Evolutionary conservation across 2,797 vertebrate genomes (phyloP), one percentile per base, ranked within the genome.

Genomic region (Mustela erminea): DNA sequence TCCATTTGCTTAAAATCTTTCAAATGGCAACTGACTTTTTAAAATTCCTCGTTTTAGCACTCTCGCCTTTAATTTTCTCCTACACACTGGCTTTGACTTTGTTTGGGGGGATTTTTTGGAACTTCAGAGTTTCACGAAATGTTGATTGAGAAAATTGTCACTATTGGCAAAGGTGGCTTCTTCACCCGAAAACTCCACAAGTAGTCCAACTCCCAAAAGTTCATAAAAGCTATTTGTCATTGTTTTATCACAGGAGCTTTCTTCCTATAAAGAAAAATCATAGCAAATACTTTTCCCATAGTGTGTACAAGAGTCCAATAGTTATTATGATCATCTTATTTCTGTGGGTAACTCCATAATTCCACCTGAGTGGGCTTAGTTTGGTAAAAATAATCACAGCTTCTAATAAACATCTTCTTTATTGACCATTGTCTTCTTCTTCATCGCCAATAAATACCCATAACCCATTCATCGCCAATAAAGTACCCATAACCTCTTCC

Each of bases 261-360:
- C 21, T 89, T 95, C 54, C 38, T 78, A 20, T 94, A 54, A 95
- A 95, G 70, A 66, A 92, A 94, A 77, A 90, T 41, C 29, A 84
- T 46, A 54, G 25, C 7, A 41, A 95, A 43, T 95, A 32, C 15
- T 92, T 93, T 86, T 93, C 35, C 35, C 14, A 27, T 29, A 23
- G n/a, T 87, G 3, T 93, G 29, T 70, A 60, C 81, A 95, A 83
- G 94, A 12, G 25, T 58, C 68, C 38, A 77, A 18, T 94, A 86
- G 82, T 93, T 93, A 91, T 96, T 98, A 96, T 72, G 91, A 77
- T 88, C 5, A 56, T 84, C 32, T 43, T 87, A 29, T 27, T 92
- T 87, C 74, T 93, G 29, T 87, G 35, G 15, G 18, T 72, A 43
- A 52, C 60, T 88, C 74, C 18, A n/a, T 84, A 60, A 74, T 54